Evolutionary conservation across 2,113 vertebrate species (phyloP).

Genomic region (Periophthalmodon schlosseri): DNA sequence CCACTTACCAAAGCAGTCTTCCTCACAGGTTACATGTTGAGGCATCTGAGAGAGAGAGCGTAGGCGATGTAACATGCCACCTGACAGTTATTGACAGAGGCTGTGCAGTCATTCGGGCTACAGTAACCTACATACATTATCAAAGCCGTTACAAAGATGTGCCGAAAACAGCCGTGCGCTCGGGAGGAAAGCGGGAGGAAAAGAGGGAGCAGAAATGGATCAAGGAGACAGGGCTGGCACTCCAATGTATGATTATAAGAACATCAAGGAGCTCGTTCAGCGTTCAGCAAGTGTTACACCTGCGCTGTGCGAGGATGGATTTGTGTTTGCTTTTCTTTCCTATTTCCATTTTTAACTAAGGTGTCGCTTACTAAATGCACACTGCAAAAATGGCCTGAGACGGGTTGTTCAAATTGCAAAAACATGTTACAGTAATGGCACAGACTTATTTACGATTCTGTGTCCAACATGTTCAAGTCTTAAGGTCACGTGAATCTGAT

Average conservation of each 20-base stretch:
- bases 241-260: conserved; percentile 4
- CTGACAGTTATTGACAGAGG: conserved; percentile 43
- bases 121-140: conserved; percentile 45
- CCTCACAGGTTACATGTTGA: conserved; percentile 24
- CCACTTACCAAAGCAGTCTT: conserved; percentile 19
- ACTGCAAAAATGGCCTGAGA: too few relatives aligned
- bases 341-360: not conserved
- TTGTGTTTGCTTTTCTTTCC: not conserved
- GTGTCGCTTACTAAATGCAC: not conserved
- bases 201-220: not conserved
- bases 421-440: too few relatives aligned
- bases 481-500: too few relatives aligned
- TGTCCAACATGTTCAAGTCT: too few relatives aligned
- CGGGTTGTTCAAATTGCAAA: too few relatives aligned
- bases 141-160: conserved; percentile 20
- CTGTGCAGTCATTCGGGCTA: conserved; percentile 37
- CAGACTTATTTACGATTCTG: too few relatives aligned
- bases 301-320: not conserved
- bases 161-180: not conserved
- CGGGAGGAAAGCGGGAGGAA: not conserved
- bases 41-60: conserved; percentile 35
- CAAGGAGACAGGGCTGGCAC: conserved; percentile 7
- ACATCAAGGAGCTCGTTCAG: not conserved
- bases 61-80: conserved; percentile 38
- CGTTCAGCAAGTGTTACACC: not conserved